Base-by-base conservation (phyloP, 2,888 invertebrate genomes). In the Buathra laborator region DNA sequence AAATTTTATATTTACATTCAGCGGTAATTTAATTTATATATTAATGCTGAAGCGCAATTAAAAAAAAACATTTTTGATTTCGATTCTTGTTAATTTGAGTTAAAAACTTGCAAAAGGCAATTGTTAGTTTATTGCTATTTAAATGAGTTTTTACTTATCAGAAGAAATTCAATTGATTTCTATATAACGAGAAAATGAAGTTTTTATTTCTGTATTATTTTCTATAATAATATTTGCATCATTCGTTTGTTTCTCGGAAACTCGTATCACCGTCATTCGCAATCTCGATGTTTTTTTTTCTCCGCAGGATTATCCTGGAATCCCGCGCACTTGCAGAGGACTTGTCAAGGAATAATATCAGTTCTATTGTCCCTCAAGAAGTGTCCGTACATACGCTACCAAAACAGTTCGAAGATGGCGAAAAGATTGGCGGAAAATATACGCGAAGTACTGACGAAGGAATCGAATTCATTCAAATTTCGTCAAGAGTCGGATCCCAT, bases 311-410 rank as follows among this genome's bases (percentile, higher is more conserved):
- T 96, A 0, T 94, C 95, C 44, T 99, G 99, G 99, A 95, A 97
- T 89, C 96, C 96, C n/a, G 94, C 95, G 37, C 96, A 97, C 62
- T 94, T 99, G 37, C 96, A 96, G 74, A 96, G 99, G 85, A 96
- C 97, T 71, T 96, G 97, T 0, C 97, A 98, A 91, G 99, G 99
- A 0, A 94, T 99, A 66, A 95, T 97, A 10, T 96, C 98, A 0
- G 95, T 99, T 2, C 94, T 99, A 44, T 94, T 99, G 44, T 98
- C 99, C 0, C 94, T 99, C n/a, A 98, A 98, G 93, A 97, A 98
- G 87, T 97, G 97, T 90, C 99, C 99, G 0, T 95, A 97, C 70
- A 97, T 99, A 89, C 96, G 99, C 29, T 99, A 97, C 94, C 97
- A 98, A 93, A 96, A 96, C 12, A 97, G 97, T 56, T 99, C 99